Conservation (phyloP, 2,888 invertebrate species). For the Neoaliturus tenellus region DNA sequence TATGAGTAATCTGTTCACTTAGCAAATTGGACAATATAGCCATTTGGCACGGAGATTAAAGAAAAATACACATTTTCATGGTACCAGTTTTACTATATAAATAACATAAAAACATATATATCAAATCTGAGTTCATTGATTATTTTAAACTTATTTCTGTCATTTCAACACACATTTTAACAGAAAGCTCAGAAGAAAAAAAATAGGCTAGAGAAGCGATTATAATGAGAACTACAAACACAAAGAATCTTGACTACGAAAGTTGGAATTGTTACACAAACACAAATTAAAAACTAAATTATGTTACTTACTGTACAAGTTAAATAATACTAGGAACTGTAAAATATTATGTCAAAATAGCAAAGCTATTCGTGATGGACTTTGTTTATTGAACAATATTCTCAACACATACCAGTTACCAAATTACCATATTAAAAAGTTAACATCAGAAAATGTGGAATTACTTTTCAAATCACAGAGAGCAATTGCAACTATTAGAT, state of each 20-base stretch:
- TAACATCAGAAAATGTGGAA: conserved; percentile 6
- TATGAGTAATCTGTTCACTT: too few relatives aligned
- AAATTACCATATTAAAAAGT: background rate
- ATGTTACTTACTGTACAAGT: background rate
- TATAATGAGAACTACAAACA: background rate
- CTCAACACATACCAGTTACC: background rate
- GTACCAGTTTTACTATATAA: conserved; percentile 25
- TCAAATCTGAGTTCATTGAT: conserved; percentile 13
- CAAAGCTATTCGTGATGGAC: conserved; percentile 14
- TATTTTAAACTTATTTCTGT: background rate
- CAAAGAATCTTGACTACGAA: background rate
- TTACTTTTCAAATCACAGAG: background rate
- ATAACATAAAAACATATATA: conserved; percentile 20
- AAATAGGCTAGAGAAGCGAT: background rate
- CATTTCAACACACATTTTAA: background rate
- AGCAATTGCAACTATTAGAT: background rate
- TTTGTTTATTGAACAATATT: background rate
- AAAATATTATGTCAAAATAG: conserved; percentile 19
- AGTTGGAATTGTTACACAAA: background rate
- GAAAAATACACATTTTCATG: background rate
- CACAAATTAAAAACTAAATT: conserved; percentile 13
- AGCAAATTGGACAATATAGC: too few relatives aligned
- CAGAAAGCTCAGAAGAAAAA: background rate
- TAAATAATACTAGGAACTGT: conserved; percentile 39
- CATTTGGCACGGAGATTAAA: too few relatives aligned